These are phyloP conservation scores for Nyctalus aviator DNA, from an alignment of 2,797 vertebrate species.

Conservation along the genomic window DNA sequence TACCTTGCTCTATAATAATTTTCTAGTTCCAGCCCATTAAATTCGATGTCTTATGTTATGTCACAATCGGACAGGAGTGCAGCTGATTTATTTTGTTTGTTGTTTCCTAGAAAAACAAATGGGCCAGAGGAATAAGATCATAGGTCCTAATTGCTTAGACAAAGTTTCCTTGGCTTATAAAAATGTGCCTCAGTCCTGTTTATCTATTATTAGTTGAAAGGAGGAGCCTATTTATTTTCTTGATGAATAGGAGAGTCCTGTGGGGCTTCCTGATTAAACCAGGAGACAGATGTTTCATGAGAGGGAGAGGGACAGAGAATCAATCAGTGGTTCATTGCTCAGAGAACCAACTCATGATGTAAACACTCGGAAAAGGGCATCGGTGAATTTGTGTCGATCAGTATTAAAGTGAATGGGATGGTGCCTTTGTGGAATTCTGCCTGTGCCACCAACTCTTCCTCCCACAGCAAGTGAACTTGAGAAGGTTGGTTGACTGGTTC, in stretches of 20 bases:
- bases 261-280: slow-evolving; percentile 71
- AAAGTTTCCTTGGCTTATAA: slow-evolving; percentile 72
- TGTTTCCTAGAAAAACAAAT: slow-evolving; percentile 61
- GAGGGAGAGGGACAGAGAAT: slow-evolving; percentile 74
- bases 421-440: background rate
- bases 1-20: slow-evolving; percentile 69
- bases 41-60: slow-evolving; percentile 57
- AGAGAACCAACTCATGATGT: slow-evolving; percentile 60
- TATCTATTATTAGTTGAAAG: slow-evolving; percentile 71
- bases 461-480: background rate
- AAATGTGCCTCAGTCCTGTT: slow-evolving; percentile 63
- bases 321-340: slow-evolving; percentile 72
- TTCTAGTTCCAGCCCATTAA: slow-evolving; percentile 75
- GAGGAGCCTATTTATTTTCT: slow-evolving; percentile 74
- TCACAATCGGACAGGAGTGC: slow-evolving; percentile 52
- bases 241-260: slow-evolving; percentile 72
- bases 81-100: slow-evolving; percentile 79
- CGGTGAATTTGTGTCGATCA: slow-evolving; percentile 37
- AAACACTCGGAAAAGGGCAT: slow-evolving; percentile 60
- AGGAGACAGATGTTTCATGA: slow-evolving; percentile 80
- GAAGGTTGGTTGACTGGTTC: background rate
- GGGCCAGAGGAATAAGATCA: slow-evolving; percentile 40
- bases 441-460: background rate
- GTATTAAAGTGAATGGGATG: background rate
- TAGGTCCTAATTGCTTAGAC: slow-evolving; percentile 68